Evolutionary conservation across 2,888 invertebrate species (phyloP), one percentile per base, ranked within the genome.

Genomic region (Mycalesis mineus): DNA sequence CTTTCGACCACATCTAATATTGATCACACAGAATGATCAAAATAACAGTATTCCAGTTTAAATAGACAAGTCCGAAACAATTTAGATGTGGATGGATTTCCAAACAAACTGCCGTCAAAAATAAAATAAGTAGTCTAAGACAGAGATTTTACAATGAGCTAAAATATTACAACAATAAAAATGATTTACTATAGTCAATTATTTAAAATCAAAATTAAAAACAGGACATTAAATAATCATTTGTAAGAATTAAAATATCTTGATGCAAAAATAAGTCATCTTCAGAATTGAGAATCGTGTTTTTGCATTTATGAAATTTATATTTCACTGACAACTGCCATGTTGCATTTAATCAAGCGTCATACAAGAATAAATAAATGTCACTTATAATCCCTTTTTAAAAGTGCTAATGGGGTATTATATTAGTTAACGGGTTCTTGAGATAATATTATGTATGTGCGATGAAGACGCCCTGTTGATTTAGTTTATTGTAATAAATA

Each of bases 391-490:
- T 77, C 74, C 74, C 66, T 79, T n/a, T 77, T 77, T 74, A 73
- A 77, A 74, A 66, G 72, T 68, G 71, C 77, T 78, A 81, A 82
- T 77, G 75, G 74, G 64, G 66, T 72, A 78, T 55, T 78, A 78
- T 80, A 78, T 81, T 74, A 22, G 5, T 4, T 22, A 22, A 74
- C 74, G 72, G 73, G 73, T 75, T 74, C 76, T 78, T 75, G 75
- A 80, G 75, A 78, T 75, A 78, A 71, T 78, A 77, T 80, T 76
- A 79, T 76, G 74, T 78, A 75, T 73, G 77, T 72, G 33, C 71
- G 71, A 78, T 73, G 76, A 75, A 80, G 86, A 83, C 84, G 75
- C 83, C 86, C 83, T 83, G 79, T 73, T 75, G 84, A 77, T 82
- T 73, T 71, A 66, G 58, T 53, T 22, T 2, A 5, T 22, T 22